Conservation (phyloP, 2,797 vertebrate genomes). For the Falco biarmicus region DNA sequence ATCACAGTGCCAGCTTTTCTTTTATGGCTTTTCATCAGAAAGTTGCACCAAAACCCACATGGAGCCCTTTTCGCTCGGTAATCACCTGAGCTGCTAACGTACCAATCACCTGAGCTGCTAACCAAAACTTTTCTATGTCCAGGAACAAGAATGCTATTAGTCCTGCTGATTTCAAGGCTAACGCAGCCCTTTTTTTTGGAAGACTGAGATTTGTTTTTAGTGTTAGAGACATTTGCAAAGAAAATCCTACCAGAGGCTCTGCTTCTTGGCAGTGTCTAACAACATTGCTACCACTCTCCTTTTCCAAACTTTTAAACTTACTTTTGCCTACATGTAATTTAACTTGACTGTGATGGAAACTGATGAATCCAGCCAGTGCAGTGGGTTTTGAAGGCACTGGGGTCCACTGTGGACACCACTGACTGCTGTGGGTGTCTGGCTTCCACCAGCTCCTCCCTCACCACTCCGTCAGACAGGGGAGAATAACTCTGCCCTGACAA, state of each 20-base stretch:
- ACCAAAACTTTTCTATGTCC: not conserved
- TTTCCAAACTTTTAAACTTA: not conserved
- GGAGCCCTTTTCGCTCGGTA: not conserved
- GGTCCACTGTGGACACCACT: not conserved
- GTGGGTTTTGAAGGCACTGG: not conserved
- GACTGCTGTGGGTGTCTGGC: not conserved
- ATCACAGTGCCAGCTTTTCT: not conserved
- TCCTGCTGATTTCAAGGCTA: not conserved
- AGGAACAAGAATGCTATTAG: not conserved
- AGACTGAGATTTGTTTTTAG: not conserved
- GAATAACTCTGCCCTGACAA: not conserved
- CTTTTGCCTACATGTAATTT: not conserved
- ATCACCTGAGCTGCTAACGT: not conserved
- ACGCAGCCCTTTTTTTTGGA: not conserved
- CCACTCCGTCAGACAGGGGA: not conserved
- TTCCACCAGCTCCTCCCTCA: not conserved
- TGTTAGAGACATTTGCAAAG: not conserved
- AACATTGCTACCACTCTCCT: rapidly evolving
- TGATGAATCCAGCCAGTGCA: rapidly evolving
- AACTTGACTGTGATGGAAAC: not conserved
- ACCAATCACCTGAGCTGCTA: not conserved
- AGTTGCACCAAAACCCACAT: not conserved
- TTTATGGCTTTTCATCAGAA: not conserved
- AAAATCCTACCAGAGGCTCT: not conserved
- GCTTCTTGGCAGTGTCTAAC: not conserved